Evolutionary conservation across 2,797 vertebrate genomes (phyloP).

Genomic region (Poeciliopsis presidionis): DNA sequence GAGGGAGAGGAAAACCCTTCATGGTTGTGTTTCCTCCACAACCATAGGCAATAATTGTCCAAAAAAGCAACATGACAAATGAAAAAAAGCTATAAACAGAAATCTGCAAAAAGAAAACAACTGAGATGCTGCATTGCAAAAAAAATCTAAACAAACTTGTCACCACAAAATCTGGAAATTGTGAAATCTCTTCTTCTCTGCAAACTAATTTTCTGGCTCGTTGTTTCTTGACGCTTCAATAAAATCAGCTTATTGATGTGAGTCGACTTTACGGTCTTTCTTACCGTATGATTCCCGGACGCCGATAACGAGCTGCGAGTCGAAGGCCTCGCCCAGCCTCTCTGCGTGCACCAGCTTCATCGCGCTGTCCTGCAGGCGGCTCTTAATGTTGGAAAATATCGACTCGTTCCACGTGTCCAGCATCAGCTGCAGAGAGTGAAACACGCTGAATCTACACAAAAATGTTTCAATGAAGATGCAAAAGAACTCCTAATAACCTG

Average conservation of each 20-base stretch:
- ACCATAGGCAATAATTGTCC: not conserved
- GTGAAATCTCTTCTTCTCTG: not conserved
- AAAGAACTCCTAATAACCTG: not conserved
- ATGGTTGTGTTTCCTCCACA: too few relatives aligned
- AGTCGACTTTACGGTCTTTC: not conserved
- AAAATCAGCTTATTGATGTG: not conserved
- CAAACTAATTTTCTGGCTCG: not conserved
- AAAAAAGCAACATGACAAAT: not conserved
- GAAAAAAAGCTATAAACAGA: not conserved
- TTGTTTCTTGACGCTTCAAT: not conserved
- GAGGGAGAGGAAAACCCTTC: conserved; percentile 7
- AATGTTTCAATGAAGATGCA: not conserved
- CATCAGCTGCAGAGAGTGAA: conserved; percentile 85
- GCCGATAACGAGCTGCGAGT: conserved; percentile 97
- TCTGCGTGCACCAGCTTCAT: conserved; percentile 98
- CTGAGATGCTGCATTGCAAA: not conserved
- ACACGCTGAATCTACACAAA: not conserved
- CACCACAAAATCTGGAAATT: not conserved
- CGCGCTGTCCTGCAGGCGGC: conserved; percentile 95
- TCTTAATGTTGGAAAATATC: conserved; percentile 99
- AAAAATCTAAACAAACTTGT: not conserved
- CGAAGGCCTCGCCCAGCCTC: conserved; percentile 95
- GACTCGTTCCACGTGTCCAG: conserved; percentile 99
- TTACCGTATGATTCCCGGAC: conserved; percentile 97
- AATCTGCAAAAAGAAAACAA: too few relatives aligned